These are phyloP conservation scores for Chrysodeixis includens DNA, from an alignment of 2,888 invertebrate genomes.

Conservation along the genomic window DNA sequence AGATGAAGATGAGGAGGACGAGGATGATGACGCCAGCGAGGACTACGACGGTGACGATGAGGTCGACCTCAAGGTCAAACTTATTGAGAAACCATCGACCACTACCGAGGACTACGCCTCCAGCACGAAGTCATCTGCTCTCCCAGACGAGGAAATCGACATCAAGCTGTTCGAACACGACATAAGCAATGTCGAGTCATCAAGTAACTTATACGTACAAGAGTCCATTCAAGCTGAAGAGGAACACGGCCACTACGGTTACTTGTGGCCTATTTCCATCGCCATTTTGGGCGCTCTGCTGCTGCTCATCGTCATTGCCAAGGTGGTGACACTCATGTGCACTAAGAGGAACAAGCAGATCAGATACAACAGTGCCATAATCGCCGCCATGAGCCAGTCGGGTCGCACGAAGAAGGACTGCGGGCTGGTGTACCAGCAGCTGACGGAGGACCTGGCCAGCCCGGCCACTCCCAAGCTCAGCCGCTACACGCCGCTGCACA, in stretches of 20 bases:
- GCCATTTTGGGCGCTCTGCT: conserved; percentile 89
- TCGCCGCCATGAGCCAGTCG: conserved; percentile 87
- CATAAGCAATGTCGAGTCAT: conserved; percentile 59
- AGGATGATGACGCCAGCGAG: conserved; percentile 74
- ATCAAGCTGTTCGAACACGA: conserved; percentile 79
- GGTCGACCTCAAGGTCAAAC: conserved; percentile 79
- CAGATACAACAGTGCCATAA: conserved; percentile 87
- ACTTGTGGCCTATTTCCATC: conserved; percentile 89
- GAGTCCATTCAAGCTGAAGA: conserved; percentile 74
- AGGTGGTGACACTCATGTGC: conserved; percentile 84
- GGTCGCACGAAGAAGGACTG: conserved; percentile 91
- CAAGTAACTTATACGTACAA: conserved; percentile 70
- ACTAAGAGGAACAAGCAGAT: conserved; percentile 77
- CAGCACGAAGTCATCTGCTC: conserved; percentile 37
- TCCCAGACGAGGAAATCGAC: conserved; percentile 69
- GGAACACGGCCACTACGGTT: conserved; percentile 84
- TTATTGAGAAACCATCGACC: conserved; percentile 72
- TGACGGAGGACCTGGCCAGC: conserved; percentile 93
- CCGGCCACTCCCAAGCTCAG: conserved; percentile 92
- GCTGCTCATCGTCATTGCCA: conserved; percentile 87
- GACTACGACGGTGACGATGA: conserved; percentile 70
- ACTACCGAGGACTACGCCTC: conserved; percentile 39
- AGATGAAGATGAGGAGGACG: conserved; percentile 77
- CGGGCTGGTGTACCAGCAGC: conserved; percentile 93
- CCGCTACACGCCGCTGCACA: conserved; percentile 90